These are phyloP conservation scores for Volucella inanis DNA, from an alignment of 2,888 invertebrate genomes.

Conservation along the genomic window DNA sequence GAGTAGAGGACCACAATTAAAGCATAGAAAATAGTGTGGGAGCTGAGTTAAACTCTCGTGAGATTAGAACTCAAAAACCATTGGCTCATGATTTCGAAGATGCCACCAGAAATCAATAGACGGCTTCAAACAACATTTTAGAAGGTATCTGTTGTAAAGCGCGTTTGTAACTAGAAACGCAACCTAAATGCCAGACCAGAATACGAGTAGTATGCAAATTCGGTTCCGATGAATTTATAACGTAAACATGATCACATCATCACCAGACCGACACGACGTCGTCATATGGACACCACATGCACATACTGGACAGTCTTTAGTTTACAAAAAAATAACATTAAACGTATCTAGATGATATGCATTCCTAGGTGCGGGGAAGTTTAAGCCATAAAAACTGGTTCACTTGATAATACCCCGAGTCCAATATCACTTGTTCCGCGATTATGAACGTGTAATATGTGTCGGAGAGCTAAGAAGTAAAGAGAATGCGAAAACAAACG, in stretches of 20 bases:
- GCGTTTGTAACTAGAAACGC: constrained; percentile 18
- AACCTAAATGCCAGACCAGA: constrained; percentile 40
- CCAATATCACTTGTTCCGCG: constrained; percentile 59
- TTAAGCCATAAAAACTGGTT: constrained; percentile 28
- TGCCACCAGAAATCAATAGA: constrained; percentile 64
- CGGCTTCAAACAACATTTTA: constrained; percentile 46
- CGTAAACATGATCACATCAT: constrained; percentile 63
- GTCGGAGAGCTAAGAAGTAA: constrained; percentile 5
- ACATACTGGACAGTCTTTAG: constrained; percentile 37
- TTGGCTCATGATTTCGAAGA: constrained; percentile 13
- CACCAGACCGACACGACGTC: constrained; percentile 39
- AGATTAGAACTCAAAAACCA: too few relatives aligned
- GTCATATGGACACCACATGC: constrained; percentile 69
- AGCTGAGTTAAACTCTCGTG: too few relatives aligned
- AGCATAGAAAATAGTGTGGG: too few relatives aligned
- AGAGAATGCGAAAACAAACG: background rate
- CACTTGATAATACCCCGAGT: constrained; percentile 1
- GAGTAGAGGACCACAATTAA: too few relatives aligned
- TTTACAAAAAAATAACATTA: constrained; percentile 42
- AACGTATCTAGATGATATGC: constrained; percentile 57
- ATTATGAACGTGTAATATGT: constrained; percentile 44
- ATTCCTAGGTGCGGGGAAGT: constrained; percentile 28
- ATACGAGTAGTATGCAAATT: constrained; percentile 68
- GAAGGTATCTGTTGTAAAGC: constrained; percentile 20
- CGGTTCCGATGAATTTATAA: constrained; percentile 69